A percentile compares a stretch with the other conserved stretches of the same genome.
Conservation (phyloP, 2,113 vertebrate species). For the Tetrax tetrax region DNA sequence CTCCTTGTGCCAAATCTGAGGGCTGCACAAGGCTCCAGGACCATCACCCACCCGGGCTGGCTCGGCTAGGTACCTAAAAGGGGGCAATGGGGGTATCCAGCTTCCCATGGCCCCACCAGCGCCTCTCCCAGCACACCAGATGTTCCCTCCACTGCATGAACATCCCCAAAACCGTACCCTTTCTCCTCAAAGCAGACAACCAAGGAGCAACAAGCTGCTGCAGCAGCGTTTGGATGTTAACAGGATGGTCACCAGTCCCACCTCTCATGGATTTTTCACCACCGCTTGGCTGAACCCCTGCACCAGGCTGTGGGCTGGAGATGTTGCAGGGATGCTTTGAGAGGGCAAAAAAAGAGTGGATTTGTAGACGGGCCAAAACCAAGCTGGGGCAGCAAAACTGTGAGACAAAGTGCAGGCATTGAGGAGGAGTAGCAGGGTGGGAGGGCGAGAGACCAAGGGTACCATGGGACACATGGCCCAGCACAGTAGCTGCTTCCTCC, state of each 20-base stretch:
- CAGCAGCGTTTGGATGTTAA: neutral
- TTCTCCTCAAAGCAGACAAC: neutral
- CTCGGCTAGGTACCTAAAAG: neutral
- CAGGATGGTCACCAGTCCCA: neutral
- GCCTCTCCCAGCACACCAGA: neutral
- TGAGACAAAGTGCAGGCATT: neutral
- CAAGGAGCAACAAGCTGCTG: neutral
- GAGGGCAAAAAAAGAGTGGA: neutral
- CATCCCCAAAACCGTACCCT: no score
- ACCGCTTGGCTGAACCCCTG: neutral
- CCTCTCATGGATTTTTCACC: neutral
- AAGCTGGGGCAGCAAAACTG: neutral
- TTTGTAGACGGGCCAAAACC: neutral
- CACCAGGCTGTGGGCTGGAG: no score
- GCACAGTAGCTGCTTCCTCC: no score
- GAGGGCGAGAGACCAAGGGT: neutral
- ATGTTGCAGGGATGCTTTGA: neutral
- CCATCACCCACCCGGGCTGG: neutral
- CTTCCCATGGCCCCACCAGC: neutral
- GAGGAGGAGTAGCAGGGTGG: neutral
- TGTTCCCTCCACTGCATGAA: neutral
- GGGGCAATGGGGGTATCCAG: neutral
- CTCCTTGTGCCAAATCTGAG: neutral
- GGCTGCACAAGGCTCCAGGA: neutral
- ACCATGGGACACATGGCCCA: accelerated